Conservation (phyloP, 2,888 invertebrate genomes). For the Clostera curtula region DNA sequence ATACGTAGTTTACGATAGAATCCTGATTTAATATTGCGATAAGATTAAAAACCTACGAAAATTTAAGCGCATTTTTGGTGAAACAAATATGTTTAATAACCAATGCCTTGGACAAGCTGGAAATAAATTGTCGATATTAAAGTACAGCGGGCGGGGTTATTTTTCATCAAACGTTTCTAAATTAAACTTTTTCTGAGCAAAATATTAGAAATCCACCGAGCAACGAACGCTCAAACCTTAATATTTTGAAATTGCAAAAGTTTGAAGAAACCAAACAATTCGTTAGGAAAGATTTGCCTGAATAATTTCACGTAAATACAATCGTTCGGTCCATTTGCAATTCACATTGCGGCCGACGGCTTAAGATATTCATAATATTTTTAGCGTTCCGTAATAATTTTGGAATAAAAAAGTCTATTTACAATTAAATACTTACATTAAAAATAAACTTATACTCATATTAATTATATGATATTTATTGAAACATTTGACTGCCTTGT, state of each 20-base stretch:
- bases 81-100: no score
- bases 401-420: slow-evolving; percentile 20
- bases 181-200: neutral
- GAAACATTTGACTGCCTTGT: no score
- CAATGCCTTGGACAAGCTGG: no score
- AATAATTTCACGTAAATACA: slow-evolving; percentile 61
- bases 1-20: no score
- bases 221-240: slow-evolving; percentile 24
- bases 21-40: no score
- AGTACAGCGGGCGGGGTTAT: no score
- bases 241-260: slow-evolving; percentile 47
- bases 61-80: no score
- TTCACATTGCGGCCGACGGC: slow-evolving; percentile 43
- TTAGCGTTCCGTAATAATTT: slow-evolving; percentile 27
- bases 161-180: neutral
- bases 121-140: no score
- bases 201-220: slow-evolving; percentile 22
- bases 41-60: no score
- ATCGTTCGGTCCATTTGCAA: slow-evolving; percentile 61
- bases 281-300: slow-evolving; percentile 60
- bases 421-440: no score
- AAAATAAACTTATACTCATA: slow-evolving; percentile 26
- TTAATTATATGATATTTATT: slow-evolving; percentile 24
- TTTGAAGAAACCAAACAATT: slow-evolving; percentile 59
- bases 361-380: slow-evolving; percentile 48